These are phyloP conservation scores for Serilophus lunatus DNA, from an alignment of 2,113 vertebrate species.

Conservation along the genomic window DNA sequence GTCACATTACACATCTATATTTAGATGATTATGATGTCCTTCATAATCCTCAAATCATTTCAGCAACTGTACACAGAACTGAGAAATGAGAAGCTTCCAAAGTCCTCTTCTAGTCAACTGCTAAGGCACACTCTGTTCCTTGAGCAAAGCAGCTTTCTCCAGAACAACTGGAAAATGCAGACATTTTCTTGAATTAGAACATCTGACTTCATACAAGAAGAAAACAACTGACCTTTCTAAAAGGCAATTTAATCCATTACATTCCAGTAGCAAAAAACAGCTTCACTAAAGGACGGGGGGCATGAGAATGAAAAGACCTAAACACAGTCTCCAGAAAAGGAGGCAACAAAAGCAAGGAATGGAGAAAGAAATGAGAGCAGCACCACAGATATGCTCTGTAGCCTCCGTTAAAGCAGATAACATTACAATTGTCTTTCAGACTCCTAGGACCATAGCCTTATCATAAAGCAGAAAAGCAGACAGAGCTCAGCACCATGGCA, in stretches of 20 bases:
- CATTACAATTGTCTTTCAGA: neutral
- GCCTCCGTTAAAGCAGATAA: neutral
- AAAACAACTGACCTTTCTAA: conserved; percentile 1
- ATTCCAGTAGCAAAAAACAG: neutral
- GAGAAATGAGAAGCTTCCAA: neutral
- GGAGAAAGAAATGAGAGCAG: neutral
- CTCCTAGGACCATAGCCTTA: neutral
- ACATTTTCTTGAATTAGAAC: neutral
- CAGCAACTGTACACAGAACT: neutral
- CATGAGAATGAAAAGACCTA: neutral
- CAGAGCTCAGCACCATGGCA: conserved; percentile 21
- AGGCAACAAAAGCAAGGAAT: neutral
- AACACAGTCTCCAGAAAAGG: neutral
- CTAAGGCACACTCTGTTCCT: neutral
- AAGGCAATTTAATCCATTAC: neutral
- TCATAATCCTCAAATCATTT: neutral
- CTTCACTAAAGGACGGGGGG: neutral
- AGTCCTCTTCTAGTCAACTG: neutral
- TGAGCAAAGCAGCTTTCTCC: neutral
- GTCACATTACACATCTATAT: conserved; percentile 18
- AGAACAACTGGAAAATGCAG: neutral
- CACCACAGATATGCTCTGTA: neutral
- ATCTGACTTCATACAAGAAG: neutral
- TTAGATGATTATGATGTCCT: neutral
- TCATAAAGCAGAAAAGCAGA: neutral